Conservation (phyloP, 2,797 vertebrate genomes). For the Sitta carolinensis region DNA sequence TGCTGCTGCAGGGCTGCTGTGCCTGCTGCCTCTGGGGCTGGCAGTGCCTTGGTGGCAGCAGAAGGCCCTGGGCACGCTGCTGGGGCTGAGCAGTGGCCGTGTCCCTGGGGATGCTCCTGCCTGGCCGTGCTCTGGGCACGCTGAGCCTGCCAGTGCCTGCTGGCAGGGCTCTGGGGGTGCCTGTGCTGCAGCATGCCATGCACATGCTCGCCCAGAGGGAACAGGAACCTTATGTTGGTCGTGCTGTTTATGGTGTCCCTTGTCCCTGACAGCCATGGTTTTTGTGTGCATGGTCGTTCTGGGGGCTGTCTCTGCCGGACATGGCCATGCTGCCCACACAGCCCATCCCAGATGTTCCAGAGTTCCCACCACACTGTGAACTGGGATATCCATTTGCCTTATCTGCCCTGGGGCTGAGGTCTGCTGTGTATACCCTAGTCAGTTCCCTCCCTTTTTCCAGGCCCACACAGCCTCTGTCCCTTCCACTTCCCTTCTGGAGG, state of each 20-base stretch:
- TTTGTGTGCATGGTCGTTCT: too few relatives aligned
- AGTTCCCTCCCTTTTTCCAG: background rate
- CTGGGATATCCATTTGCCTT: background rate
- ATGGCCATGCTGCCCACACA: rapidly evolving
- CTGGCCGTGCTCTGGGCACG: rapidly evolving
- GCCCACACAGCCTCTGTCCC: background rate
- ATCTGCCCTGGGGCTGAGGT: rapidly evolving
- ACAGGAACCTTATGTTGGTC: background rate
- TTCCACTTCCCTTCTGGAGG: background rate
- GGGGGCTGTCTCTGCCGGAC: too few relatives aligned
- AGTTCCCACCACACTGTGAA: rapidly evolving
- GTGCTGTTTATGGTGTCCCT: too few relatives aligned
- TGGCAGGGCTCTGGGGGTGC: background rate
- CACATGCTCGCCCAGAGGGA: background rate
- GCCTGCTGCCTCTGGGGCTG: background rate
- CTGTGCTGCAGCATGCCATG: background rate
- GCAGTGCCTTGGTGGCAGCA: background rate
- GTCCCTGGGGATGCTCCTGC: background rate
- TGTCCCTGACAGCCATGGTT: too few relatives aligned
- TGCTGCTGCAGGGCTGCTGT: background rate
- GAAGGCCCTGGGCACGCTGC: background rate
- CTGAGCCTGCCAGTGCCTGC: background rate
- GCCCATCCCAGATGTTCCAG: too few relatives aligned
- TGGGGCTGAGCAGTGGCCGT: background rate
- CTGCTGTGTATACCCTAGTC: background rate